Conservation (phyloP, 2,113 vertebrate species). For the Sinocyclocheilus anshuiensis region DNA sequence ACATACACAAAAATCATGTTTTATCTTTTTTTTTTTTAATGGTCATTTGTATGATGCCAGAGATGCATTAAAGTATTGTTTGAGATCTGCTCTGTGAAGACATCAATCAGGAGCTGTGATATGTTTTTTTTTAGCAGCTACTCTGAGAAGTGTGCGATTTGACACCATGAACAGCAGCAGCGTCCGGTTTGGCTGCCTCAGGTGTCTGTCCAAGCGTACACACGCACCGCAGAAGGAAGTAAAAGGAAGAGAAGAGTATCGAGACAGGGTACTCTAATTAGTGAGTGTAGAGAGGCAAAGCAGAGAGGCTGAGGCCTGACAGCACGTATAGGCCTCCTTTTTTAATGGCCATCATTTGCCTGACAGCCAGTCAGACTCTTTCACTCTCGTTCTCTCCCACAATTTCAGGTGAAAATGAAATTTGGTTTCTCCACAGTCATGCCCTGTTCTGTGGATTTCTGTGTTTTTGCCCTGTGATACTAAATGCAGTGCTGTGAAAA, state of each 20-base stretch:
- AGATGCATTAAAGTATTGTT: conserved; percentile 7
- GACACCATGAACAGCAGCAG: conserved; percentile 21
- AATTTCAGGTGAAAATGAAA: conserved; percentile 9
- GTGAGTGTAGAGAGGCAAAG: conserved; percentile 14
- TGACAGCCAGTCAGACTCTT: conserved; percentile 37
- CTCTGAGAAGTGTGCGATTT: background rate
- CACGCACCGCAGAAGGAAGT: background rate
- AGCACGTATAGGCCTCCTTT: conserved; percentile 38
- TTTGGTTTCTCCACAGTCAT: background rate
- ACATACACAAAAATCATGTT: background rate
- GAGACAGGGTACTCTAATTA: conserved; percentile 42
- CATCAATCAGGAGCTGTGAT: background rate
- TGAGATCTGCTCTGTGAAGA: background rate
- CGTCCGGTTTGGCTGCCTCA: background rate
- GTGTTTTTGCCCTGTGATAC: background rate
- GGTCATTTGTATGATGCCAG: background rate
- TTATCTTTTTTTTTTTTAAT: too few relatives aligned
- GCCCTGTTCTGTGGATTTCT: background rate
- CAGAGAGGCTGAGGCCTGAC: conserved; percentile 43
- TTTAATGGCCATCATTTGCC: conserved; percentile 52
- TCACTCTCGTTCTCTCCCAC: conserved; percentile 3
- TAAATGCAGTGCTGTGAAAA: background rate
- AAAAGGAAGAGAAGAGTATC: conserved; percentile 6
- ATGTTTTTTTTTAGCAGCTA: conserved; percentile 3
- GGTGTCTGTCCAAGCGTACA: conserved; percentile 2